A percentile compares a stretch with the other conserved stretches of the same genome.
These are phyloP conservation scores for Pachycephus smyrnensis DNA, from an alignment of 2,888 invertebrate species.

Conservation along the genomic window DNA sequence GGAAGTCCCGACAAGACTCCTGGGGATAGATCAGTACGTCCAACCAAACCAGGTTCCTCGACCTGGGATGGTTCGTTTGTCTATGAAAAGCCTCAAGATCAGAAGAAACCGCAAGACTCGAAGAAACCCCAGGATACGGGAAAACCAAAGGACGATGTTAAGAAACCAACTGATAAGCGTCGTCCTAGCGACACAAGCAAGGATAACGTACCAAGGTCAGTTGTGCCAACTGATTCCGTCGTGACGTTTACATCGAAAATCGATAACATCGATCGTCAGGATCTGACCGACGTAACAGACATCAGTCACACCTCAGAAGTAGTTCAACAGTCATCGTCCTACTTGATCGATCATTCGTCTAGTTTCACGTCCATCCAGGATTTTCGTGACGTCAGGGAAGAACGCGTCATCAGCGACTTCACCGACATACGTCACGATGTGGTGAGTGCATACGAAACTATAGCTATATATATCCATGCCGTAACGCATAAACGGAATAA, in stretches of 20 bases:
- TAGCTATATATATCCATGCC: background rate
- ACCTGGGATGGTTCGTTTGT: conserved; percentile 58
- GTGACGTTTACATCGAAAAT: conserved; percentile 12
- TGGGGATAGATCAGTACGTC: conserved; percentile 41
- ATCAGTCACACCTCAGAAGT: conserved; percentile 62
- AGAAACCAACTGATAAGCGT: background rate
- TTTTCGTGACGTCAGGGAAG: conserved; percentile 45
- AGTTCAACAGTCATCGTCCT: conserved; percentile 44
- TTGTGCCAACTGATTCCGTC: background rate
- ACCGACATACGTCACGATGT: conserved; percentile 58
- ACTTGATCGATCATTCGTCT: conserved; percentile 55
- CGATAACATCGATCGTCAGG: conserved; percentile 22
- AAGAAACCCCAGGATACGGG: conserved; percentile 27
- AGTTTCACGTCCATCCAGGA: conserved; percentile 54
- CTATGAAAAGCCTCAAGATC: conserved; percentile 42
- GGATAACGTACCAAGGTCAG: background rate
- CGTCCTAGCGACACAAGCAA: conserved; percentile 14
- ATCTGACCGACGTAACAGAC: conserved; percentile 65
- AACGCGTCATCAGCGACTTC: conserved; percentile 69
- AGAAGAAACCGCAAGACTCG: conserved; percentile 21
- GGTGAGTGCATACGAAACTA: conserved; percentile 44
- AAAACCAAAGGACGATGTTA: conserved; percentile 19
- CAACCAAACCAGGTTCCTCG: conserved; percentile 53
- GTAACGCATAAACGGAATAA: background rate
- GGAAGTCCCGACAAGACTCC: conserved; percentile 40